Evolutionary conservation across 2,113 vertebrate genomes (phyloP).

Genomic region (Donacobius atricapilla): DNA sequence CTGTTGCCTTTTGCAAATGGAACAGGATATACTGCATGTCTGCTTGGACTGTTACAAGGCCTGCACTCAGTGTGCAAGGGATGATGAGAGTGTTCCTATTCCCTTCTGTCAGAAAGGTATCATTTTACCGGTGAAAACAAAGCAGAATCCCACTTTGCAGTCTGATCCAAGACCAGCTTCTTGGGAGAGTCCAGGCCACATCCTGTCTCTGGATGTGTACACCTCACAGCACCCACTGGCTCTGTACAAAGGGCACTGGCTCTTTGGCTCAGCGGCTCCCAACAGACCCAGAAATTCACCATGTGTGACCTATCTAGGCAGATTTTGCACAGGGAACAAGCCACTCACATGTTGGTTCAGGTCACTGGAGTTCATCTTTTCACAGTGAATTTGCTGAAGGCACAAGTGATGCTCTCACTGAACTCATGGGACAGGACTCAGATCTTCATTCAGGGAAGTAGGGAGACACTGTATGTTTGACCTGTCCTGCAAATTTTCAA

Average conservation of each 20-base stretch:
- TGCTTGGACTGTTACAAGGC: neutral
- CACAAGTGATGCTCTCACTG: fast-evolving
- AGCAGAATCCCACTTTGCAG: neutral
- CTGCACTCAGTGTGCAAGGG: neutral
- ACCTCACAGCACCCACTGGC: neutral
- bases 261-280: neutral
- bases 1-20: neutral
- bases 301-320: fast-evolving
- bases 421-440: neutral
- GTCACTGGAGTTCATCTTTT: neutral
- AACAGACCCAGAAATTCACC: neutral
- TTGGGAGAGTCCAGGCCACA: neutral
- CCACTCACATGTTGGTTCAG: neutral
- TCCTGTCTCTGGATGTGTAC: neutral
- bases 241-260: neutral
- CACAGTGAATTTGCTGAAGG: neutral
- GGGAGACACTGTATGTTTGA: neutral
- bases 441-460: neutral
- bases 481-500: neutral
- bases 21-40: neutral
- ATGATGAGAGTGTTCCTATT: neutral
- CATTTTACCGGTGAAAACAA: neutral
- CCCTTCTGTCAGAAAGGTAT: neutral
- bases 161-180: neutral
- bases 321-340: fast-evolving